Base-by-base conservation (phyloP, 2,888 invertebrate genomes). In the Mesochorus sp. region DNA sequence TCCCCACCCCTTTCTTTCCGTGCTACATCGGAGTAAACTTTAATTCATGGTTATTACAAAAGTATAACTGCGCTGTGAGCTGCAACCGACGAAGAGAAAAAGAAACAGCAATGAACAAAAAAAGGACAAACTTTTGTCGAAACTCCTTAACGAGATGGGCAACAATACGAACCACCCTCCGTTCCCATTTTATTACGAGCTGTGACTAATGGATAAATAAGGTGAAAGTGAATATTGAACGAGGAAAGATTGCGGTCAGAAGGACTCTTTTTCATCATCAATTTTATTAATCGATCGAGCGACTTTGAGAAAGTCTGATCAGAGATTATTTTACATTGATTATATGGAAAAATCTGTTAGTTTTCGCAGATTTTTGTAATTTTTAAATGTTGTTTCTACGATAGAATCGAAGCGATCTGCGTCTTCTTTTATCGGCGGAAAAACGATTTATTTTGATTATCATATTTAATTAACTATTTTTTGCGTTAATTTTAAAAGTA, bases 101-200 rank as follows among this genome's bases (percentile, higher is more conserved):
- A 59, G 19, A 61, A 26, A 34, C 34, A 64, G 28, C 34, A 34
- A 53, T 21, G 6, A 24, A 21, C 17, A 59, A 31, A 62, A 39
- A 39, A 26, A 59, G 8, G 14, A 31, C 75, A 83, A 84, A 81
- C 81, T 85, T 85, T 72, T 39, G 76, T 75, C 62, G 80, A 83
- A 85, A 85, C 84, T 85, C 81, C 85, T 84, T 86, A 86, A 85
- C 84, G 85, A 86, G 86, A 84, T 17, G 31, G 81, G 81, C 82
- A 85, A 86, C 84, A 85, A 82, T 57, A 49, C 12, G 24, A 57
- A n/a, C 51, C 66, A 53, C 34, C 82, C 79, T 83, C 79, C 81
- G 82, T 85, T 86, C n/a, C 19, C 81, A 83, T 85, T 84, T 84
- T 71, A 71, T 75, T 57, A 79, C 76, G 73, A 80, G 72, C 68